Evolutionary conservation across 2,113 vertebrate genomes (phyloP).

Genomic region (Burhinus bistriatus): DNA sequence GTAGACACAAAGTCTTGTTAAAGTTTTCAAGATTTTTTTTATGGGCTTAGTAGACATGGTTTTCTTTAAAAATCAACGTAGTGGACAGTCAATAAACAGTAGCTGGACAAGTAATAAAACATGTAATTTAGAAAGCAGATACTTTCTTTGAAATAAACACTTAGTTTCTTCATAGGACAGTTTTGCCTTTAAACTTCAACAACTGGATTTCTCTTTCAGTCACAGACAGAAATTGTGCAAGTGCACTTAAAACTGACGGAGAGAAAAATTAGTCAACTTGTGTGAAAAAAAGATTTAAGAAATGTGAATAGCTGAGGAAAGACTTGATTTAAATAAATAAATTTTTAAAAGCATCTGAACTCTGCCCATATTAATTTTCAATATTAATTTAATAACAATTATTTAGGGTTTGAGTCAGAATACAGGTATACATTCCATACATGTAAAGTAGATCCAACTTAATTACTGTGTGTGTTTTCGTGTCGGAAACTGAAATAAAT

Average conservation of each 20-base stretch:
- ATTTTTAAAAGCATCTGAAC: neutral
- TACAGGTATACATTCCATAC: neutral
- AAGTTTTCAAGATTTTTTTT: neutral
- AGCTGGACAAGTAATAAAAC: neutral
- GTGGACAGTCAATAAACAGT: neutral
- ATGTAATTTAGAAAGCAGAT: neutral
- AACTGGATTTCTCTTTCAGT: neutral
- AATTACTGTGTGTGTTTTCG: neutral
- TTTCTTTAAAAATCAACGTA: neutral
- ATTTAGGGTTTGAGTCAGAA: neutral
- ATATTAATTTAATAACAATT: neutral
- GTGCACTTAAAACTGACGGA: neutral
- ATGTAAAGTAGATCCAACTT: neutral
- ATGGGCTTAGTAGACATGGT: neutral
- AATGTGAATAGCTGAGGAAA: neutral
- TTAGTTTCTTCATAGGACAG: neutral
- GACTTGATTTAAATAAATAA: neutral
- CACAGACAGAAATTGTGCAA: neutral
- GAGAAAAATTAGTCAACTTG: neutral
- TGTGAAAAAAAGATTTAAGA: neutral
- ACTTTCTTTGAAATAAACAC: neutral
- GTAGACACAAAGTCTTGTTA: neutral
- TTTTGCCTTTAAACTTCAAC: neutral
- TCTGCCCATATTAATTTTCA: neutral
- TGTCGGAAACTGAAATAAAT: neutral